Percentiles rank a stretch among this genome's conserved stretches.
Evolutionary conservation across 2,797 vertebrate species (phyloP).

Genomic region (Threskiornis aethiopicus): DNA sequence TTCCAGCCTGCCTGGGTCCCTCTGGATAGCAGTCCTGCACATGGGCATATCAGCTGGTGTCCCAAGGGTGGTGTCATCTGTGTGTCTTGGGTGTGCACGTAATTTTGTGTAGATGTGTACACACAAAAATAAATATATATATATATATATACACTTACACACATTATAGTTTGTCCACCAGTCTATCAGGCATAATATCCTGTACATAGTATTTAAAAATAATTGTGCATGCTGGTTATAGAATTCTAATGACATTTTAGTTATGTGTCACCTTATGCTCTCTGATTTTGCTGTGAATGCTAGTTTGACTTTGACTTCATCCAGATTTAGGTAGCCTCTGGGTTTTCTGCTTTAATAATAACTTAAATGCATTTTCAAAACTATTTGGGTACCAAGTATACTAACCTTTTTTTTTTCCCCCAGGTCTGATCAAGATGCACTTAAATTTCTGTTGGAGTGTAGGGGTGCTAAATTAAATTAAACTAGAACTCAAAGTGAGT

Average conservation of each 20-base stretch:
- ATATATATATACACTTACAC: neutral
- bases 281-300: neutral
- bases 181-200: neutral
- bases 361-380: neutral
- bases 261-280: neutral
- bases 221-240: neutral
- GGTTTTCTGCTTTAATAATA: neutral
- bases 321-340: neutral
- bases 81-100: accelerated
- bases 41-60: accelerated
- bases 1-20: neutral
- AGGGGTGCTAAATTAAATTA: slow-evolving; percentile 10
- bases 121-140: neutral
- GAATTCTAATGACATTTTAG: neutral
- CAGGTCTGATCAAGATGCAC: neutral
- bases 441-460: neutral
- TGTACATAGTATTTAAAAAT: neutral
- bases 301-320: neutral
- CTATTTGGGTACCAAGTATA: neutral
- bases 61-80: neutral
- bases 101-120: neutral
- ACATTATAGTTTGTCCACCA: neutral
- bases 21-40: neutral
- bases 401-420: neutral
- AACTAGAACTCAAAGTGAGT: neutral